A percentile compares a stretch with the other conserved stretches of the same genome.
Conservation (phyloP, 2,113 vertebrate species). For the Nothocercus nigrocapillus region DNA sequence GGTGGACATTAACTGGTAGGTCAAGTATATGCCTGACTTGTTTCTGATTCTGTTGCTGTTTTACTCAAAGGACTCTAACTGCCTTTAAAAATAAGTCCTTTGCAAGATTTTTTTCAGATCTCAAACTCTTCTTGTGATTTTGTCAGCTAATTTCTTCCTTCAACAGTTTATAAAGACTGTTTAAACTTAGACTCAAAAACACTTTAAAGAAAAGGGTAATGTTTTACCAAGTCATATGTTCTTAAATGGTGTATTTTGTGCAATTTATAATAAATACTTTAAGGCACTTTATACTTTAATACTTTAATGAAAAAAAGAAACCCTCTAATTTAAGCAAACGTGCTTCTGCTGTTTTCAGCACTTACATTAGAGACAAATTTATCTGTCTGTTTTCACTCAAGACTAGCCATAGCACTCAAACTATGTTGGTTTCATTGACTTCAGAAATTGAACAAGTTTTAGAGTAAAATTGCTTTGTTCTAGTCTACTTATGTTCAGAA, state of each 20-base stretch:
- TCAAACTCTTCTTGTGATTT: background rate
- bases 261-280: constrained; percentile 51
- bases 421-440: background rate
- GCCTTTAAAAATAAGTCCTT: constrained; percentile 5
- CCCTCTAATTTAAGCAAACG: background rate
- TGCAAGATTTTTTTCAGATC: background rate
- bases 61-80: background rate
- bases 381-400: background rate
- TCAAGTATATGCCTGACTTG: background rate
- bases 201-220: constrained; percentile 16
- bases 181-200: constrained; percentile 8
- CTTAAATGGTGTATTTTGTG: constrained; percentile 48
- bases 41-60: background rate
- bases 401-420: background rate
- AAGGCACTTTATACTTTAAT: too few relatives aligned
- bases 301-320: background rate
- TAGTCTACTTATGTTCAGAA: background rate
- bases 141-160: constrained; percentile 9
- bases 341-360: background rate
- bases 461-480: background rate
- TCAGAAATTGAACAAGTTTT: background rate
- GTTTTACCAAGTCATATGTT: constrained; percentile 45
- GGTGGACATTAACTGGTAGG: background rate
- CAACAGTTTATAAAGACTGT: background rate
- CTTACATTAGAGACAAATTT: background rate